phyloP scores from a whole-genome alignment of 2,113 vertebrate species.

The Notiomystis cincta region DNA sequence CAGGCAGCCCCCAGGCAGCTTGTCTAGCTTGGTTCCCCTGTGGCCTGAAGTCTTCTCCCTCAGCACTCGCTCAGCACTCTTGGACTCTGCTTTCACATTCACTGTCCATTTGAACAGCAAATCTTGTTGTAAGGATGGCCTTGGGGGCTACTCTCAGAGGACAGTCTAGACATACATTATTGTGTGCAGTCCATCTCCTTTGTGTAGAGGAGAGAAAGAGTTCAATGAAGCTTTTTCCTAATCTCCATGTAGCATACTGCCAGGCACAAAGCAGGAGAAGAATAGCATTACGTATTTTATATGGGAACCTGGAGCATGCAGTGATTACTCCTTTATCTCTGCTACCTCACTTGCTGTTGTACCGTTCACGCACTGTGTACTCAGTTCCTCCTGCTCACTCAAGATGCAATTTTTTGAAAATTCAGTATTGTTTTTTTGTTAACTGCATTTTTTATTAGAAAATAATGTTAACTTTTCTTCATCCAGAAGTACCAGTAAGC shows the following conservation, averaged over 20 bases:
- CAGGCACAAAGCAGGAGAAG: neutral
- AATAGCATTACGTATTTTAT: neutral
- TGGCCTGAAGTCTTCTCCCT: neutral
- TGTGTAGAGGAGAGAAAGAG: neutral
- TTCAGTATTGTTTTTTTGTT: neutral
- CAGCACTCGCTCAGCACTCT: neutral
- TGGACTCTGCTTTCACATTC: neutral
- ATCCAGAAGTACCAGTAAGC: neutral
- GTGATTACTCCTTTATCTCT: neutral
- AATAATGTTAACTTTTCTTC: neutral
- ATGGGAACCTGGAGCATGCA: neutral
- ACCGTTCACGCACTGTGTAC: fast-evolving
- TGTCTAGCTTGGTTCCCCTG: neutral
- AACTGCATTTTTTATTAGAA: neutral
- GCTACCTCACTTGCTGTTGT: neutral
- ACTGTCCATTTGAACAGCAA: conserved; percentile 4
- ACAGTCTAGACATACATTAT: conserved; percentile 21
- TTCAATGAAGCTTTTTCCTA: neutral
- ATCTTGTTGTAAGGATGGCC: conserved; percentile 2
- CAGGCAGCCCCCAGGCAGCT: neutral
- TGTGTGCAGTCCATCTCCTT: neutral
- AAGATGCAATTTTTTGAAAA: neutral
- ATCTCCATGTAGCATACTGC: neutral
- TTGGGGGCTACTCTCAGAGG: conserved; percentile 18
- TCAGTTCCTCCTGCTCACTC: neutral